Evolutionary conservation across 1,140 invertebrate species (phyloP), one percentile per base, ranked within the genome.

Genomic region (Agrypnia vestita): DNA sequence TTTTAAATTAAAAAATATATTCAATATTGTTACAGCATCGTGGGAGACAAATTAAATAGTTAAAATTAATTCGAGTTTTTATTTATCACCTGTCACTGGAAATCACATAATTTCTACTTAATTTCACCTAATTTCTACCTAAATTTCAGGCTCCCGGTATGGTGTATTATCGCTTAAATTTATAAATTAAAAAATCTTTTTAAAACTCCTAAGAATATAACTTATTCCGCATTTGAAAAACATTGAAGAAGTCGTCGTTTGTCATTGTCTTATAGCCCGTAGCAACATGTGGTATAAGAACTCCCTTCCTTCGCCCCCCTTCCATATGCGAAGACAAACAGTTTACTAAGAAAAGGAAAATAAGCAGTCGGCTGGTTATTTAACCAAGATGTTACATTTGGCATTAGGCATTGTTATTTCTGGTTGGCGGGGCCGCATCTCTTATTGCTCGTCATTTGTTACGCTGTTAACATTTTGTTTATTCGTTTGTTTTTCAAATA

Each of bases 401-500:
- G 67, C 67, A 71, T 73, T 73, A 53, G 51, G 49, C 69, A 73
- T 55, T 73, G 51, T 73, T 73, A 73, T 55, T 73, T 25, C 47
- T 21, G 19, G 69, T 73, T 25, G 19, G 47, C 49, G 49, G 46
- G 43, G 9, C 46, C 67, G 7, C 67, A 4, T 53, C 56, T 17
- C 44, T 75, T 75, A 75, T 75, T 75, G 73, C 73, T 53, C 73
- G 73, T 75, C 73, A 61, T 75, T 75, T 75, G 56, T 75, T 19
- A 75, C 55, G 56, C 73, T 59, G 53, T 75, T 75, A 75, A 75
- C 55, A 59, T 75, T 56, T 61, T 46, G 73, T 75, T 75, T 75
- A 61, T 75, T 61, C 73, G 13, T 61, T 73, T 73, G 69, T 55
- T 73, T 55, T 73, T 47, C 64, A 47, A 69, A 47, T 69, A 69